A percentile compares a stretch with the other conserved stretches of the same genome.
Evolutionary conservation across 2,113 vertebrate genomes (phyloP).

Genomic region (Acanthisitta chloris): DNA sequence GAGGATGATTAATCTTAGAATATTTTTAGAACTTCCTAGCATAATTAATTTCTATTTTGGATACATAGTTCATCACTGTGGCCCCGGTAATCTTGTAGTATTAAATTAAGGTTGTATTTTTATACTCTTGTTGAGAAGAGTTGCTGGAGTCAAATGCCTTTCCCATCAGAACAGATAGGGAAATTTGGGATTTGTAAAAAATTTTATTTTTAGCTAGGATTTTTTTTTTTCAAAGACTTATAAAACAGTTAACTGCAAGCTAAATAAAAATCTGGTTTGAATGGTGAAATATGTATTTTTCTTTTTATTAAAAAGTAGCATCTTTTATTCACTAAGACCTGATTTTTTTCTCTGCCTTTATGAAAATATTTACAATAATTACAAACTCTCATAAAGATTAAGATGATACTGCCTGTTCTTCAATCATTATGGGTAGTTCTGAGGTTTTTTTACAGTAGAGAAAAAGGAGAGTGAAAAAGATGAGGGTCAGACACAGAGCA

Average conservation of each 20-base stretch:
- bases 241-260: background rate
- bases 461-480: background rate
- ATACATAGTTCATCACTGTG: background rate
- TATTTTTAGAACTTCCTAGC: background rate
- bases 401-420: background rate
- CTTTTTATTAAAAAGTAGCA: background rate
- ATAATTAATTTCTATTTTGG: slow-evolving; percentile 17
- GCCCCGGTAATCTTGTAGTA: background rate
- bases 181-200: no score
- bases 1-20: background rate
- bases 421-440: background rate
- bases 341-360: background rate
- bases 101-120: slow-evolving; percentile 7
- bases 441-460: background rate
- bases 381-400: background rate
- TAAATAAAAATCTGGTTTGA: background rate
- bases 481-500: background rate
- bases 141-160: background rate
- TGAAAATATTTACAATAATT: background rate
- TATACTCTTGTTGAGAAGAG: background rate
- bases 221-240: background rate
- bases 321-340: background rate
- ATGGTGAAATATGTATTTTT: background rate
- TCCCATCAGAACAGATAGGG: background rate
- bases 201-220: background rate